These are phyloP conservation scores for Tragulus kanchil DNA, from an alignment of 2,113 vertebrate genomes.

Conservation along the genomic window DNA sequence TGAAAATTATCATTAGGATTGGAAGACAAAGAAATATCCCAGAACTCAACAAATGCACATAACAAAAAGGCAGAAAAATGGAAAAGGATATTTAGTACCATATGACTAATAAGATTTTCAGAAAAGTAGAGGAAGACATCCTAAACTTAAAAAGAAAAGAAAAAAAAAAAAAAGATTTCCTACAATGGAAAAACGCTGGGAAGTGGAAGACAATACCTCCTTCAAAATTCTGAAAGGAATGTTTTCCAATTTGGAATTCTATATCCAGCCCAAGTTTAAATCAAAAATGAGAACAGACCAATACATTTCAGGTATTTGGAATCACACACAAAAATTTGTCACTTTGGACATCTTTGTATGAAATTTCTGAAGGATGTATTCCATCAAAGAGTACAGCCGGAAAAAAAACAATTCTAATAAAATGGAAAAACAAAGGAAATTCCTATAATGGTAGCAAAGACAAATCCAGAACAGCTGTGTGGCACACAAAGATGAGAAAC, in stretches of 20 bases:
- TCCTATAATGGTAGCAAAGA: neutral
- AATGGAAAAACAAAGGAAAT: neutral
- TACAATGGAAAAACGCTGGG: neutral
- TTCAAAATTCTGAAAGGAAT: slow-evolving; percentile 23
- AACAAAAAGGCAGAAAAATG: neutral
- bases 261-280: neutral
- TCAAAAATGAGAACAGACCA: slow-evolving; percentile 10
- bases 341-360: neutral
- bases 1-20: neutral
- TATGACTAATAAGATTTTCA: neutral
- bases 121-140: neutral
- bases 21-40: neutral
- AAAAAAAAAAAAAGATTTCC: neutral
- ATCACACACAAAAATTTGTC: neutral
- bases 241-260: slow-evolving; percentile 6
- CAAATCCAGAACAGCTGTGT: neutral
- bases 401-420: neutral
- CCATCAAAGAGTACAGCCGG: neutral
- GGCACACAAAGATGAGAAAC: neutral
- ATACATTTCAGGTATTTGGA: neutral
- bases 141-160: neutral
- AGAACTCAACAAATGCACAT: neutral
- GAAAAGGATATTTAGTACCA: neutral
- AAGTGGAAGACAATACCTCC: neutral
- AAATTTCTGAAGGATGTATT: neutral